Conservation (phyloP, 2,888 invertebrate genomes). For the Theretra japonica region DNA sequence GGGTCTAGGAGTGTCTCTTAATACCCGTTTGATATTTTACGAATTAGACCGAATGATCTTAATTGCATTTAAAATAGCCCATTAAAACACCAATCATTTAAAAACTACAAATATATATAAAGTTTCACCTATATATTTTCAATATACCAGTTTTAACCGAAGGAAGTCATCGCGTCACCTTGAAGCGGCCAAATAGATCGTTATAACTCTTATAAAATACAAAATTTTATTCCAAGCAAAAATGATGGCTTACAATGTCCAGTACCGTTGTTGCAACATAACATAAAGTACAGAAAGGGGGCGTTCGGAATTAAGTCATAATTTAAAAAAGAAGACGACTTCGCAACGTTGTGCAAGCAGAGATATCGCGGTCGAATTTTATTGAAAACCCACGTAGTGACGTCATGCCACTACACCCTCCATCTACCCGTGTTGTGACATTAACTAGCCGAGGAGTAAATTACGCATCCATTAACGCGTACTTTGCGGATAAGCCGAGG, state of each 20-base stretch:
- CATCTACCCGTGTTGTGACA: conserved; percentile 30
- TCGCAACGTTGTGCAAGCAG: conserved; percentile 69
- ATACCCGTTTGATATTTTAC: no score
- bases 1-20: no score
- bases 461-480: conserved; percentile 6
- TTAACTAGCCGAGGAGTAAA: conserved; percentile 44
- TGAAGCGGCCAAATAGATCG: conserved; percentile 3
- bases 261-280: conserved; percentile 35
- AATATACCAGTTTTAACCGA: background rate
- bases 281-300: conserved; percentile 63
- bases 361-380: conserved; percentile 64
- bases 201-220: conserved; percentile 3
- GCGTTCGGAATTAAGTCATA: conserved; percentile 79
- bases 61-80: no score
- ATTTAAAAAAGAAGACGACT: conserved; percentile 74
- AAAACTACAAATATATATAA: background rate
- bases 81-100: no score
- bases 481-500: background rate
- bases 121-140: background rate
- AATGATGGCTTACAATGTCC: conserved; percentile 12
- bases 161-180: conserved; percentile 5
- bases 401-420: conserved; percentile 55
- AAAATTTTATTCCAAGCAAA: background rate
- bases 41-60: no score
- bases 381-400: conserved; percentile 78